Evolutionary conservation across 1,140 invertebrate species (phyloP), one percentile per base, ranked within the genome.

Genomic region (Cepaea nemoralis): DNA sequence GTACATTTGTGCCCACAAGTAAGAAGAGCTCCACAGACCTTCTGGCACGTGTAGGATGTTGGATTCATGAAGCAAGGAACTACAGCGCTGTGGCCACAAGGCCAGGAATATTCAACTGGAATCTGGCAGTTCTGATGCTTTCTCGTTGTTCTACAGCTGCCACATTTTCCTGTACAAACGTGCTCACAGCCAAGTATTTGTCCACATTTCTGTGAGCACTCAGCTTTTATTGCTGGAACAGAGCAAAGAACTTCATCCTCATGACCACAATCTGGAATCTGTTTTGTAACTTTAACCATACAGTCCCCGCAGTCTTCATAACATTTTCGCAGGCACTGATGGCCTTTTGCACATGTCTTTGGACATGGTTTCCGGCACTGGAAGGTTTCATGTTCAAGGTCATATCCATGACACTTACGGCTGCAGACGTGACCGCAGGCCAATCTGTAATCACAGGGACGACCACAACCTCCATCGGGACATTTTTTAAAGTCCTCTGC

Each of bases 261-360:
- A 77, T 86, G 85, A 19, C 83, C 82, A 82, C 85, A 86, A 1
- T 96, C 95, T 91, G 95, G 96, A 63, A 97, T 93, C 67, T 96
- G 91, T 91, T 97, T 97, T 66, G 94, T 92, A 70, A 93, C 94
- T n/a, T 92, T 93, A 16, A 96, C 89, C 91, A 96, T 96, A 10
- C 96, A 84, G 6, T 82, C 45, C 96, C 94, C 69, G 40, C 69
- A 63, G 93, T 93, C 27, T 92, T 92, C 19, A 93, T 90, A 14
- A 88, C 82, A 84, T 87, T 88, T 89, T 94, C 96, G 81, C 95
- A 91, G 0, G 97, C 96, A 22, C 96, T 90, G 0, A 96, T 95
- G 96, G 87, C 97, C 82, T 27, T 42, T 3, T 0, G 27, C 31
- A 27, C 77, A 83, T 22, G 16, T 35, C 16, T 63, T 77, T 19